phyloP scores from a whole-genome alignment of 2,113 vertebrate genomes.

The Prunella fulvescens region DNA sequence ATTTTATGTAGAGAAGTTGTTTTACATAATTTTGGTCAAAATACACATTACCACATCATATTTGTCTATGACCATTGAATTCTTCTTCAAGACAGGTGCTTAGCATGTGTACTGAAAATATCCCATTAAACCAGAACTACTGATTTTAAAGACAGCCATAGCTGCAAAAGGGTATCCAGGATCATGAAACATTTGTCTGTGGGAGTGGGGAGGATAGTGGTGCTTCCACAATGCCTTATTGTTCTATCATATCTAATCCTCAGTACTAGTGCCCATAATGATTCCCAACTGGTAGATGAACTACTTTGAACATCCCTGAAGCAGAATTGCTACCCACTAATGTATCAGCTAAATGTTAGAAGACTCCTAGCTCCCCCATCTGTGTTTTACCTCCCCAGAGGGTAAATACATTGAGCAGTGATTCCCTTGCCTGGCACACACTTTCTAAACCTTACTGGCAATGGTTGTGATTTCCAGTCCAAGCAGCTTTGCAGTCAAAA shows the following conservation, averaged over 20 bases:
- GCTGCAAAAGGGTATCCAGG: background rate
- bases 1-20: background rate
- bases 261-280: conserved; percentile 1
- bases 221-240: conserved; percentile 22
- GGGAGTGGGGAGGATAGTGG: background rate
- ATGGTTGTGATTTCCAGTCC: conserved; percentile 74
- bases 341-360: conserved; percentile 73
- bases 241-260: conserved; percentile 43
- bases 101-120: background rate
- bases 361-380: conserved; percentile 77
- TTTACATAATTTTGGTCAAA: background rate
- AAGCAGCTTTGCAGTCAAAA: conserved; percentile 70
- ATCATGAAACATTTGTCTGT: background rate
- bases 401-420: conserved; percentile 74
- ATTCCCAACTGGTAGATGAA: conserved; percentile 45
- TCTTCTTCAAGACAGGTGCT: background rate
- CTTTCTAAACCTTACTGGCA: conserved; percentile 77
- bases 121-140: background rate
- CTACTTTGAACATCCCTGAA: conserved; percentile 45
- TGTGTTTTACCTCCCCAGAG: conserved; percentile 80
- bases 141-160: background rate
- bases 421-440: conserved; percentile 74
- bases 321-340: conserved; percentile 68
- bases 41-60: background rate
- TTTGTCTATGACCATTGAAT: background rate